Conservation (phyloP, 2,113 vertebrate species). For the Casuarius casuarius region DNA sequence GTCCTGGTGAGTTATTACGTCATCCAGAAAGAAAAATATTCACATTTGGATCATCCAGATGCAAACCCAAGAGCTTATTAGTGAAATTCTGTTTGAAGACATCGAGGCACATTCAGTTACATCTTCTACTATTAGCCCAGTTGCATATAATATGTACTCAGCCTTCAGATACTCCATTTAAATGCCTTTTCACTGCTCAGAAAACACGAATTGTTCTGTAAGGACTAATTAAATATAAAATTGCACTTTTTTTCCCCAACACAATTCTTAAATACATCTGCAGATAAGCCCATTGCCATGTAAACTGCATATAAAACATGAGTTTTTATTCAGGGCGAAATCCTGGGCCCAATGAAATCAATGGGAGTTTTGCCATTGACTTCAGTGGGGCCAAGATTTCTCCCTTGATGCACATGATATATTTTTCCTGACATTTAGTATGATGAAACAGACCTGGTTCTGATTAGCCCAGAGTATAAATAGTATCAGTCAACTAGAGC, state of each 20-base stretch:
- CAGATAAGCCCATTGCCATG: constrained; percentile 49
- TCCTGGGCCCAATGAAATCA: constrained; percentile 60
- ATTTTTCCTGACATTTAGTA: constrained; percentile 72
- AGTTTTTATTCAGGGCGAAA: constrained; percentile 69
- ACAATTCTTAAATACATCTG: not conserved
- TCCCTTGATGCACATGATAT: constrained; percentile 71
- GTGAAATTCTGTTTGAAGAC: constrained; percentile 17
- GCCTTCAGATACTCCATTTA: not conserved
- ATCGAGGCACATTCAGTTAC: not conserved
- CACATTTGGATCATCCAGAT: constrained; percentile 53
- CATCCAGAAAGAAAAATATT: constrained; percentile 50
- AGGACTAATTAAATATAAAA: not conserved
- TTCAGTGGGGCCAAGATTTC: constrained; percentile 69
- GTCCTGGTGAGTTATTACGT: constrained; percentile 55
- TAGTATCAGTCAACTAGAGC: constrained; percentile 67
- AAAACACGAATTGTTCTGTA: not conserved
- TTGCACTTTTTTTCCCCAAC: not conserved
- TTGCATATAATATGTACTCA: not conserved
- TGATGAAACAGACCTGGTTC: constrained; percentile 70
- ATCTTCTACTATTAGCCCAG: not conserved
- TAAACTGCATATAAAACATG: constrained; percentile 24
- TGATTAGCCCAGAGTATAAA: constrained; percentile 70
- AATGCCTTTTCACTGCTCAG: not conserved
- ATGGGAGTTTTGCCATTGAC: constrained; percentile 70
- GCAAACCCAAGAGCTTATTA: constrained; percentile 41